These are phyloP conservation scores for Ceratina calcarata DNA, from an alignment of 1,140 invertebrate species.

Conservation along the genomic window DNA sequence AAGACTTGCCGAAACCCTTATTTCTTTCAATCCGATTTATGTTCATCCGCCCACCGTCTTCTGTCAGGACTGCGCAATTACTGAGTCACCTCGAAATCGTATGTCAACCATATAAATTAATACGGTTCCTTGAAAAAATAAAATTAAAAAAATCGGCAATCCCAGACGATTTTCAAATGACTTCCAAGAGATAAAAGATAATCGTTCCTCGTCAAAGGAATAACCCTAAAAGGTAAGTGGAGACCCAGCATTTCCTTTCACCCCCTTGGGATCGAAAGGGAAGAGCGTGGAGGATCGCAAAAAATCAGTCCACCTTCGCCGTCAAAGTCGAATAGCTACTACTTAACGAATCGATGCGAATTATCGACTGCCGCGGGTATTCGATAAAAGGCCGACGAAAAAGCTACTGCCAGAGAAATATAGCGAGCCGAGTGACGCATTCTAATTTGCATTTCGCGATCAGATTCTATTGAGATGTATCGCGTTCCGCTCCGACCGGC, in stretches of 20 bases:
- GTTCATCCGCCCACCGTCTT: background rate
- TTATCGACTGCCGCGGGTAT: background rate
- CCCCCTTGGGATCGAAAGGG: too few relatives aligned
- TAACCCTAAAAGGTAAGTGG: slow-evolving; percentile 1
- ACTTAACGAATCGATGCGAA: background rate
- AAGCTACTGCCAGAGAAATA: too few relatives aligned
- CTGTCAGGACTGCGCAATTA: background rate
- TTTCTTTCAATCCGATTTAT: slow-evolving; percentile 45
- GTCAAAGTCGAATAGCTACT: background rate
- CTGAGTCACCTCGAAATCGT: too few relatives aligned
- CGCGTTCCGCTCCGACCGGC: background rate
- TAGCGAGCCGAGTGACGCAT: too few relatives aligned
- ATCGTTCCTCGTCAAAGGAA: background rate
- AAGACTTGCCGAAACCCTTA: slow-evolving; percentile 3
- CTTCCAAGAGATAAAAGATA: background rate
- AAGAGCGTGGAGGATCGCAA: background rate
- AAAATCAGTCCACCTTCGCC: background rate
- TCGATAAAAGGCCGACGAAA: too few relatives aligned
- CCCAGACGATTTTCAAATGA: too few relatives aligned
- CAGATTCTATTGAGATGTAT: background rate
- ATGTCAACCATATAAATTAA: too few relatives aligned
- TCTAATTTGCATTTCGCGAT: background rate
- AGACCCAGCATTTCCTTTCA: background rate
- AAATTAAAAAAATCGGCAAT: too few relatives aligned
- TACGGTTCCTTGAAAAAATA: too few relatives aligned